phyloP scores from a whole-genome alignment of 2,113 vertebrate genomes.

The Probosciger aterrimus region DNA sequence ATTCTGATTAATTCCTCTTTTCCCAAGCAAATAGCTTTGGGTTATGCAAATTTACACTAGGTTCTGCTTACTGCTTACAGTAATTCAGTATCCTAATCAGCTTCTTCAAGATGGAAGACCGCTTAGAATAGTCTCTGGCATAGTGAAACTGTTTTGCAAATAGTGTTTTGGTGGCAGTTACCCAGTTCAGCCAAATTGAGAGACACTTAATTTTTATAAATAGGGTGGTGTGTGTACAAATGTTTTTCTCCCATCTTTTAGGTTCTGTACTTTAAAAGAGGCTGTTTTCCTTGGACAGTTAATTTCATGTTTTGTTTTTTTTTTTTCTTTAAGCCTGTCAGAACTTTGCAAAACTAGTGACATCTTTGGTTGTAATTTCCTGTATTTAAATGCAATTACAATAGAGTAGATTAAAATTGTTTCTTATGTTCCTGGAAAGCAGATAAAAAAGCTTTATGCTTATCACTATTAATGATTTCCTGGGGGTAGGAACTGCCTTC shows the following conservation, averaged over 20 bases:
- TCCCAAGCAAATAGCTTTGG: neutral
- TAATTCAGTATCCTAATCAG: neutral
- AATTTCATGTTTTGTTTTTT: accelerated
- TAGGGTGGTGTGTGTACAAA: neutral
- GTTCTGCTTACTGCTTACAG: neutral
- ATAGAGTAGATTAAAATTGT: neutral
- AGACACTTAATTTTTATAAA: neutral
- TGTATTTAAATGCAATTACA: neutral
- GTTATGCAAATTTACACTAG: neutral
- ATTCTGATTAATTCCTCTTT: neutral
- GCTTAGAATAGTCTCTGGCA: neutral
- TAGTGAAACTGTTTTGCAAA: neutral
- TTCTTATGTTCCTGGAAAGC: neutral
- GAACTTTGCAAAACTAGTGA: neutral
- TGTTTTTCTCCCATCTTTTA: neutral
- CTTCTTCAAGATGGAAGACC: neutral
- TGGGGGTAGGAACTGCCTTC: neutral
- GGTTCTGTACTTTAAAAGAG: neutral
- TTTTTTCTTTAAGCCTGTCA: neutral
- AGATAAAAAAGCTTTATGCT: neutral
- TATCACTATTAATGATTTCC: neutral
- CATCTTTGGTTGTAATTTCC: neutral
- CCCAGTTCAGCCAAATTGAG: neutral
- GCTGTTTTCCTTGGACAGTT: neutral
- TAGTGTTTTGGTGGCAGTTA: neutral